Evolutionary conservation across 2,113 vertebrate species (phyloP), one percentile per base, ranked within the genome.

Genomic region (Etia nguti): DNA sequence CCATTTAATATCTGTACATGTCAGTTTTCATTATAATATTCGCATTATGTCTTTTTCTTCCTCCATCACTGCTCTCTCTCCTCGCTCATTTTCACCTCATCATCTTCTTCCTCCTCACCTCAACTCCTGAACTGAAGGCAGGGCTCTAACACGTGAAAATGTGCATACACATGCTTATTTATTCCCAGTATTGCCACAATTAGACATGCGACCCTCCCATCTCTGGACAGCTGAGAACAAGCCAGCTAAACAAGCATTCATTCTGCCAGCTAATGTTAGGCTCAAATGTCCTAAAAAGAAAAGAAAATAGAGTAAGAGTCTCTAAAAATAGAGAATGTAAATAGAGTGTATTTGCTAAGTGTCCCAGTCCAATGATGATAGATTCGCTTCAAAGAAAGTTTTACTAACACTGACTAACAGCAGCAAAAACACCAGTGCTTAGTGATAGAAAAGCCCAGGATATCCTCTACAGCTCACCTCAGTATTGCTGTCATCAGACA

Each of bases 41-140:
- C 10, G n/a, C 60, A 20, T 2, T 10, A 38, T 65, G 60, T 65
- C 60, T 38, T 65, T 38, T 38, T 20, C 20, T 11, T 38, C 34
- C 34, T n/a, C 60, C 20, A 65, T n/a, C 60, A 65, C 34, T 65
- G 60, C 60, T 38, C 60, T 22, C 60, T 65, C 60, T n/a, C 60
- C 20, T 65, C 18, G 6, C 60, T 38, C 4, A n/a, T 65, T 38
- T 36, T n/a, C 31, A 65, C 18, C 60, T 22, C 60, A 36, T 62
- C 31, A n/a, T n/a, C 6, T n/a, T 65, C 31, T 36, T 65, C 60
- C 31, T 62, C 31, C 60, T 65, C 60, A 65, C 10, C 18, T 65
- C 6, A 12, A 65, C 31, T 38, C 10, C 60, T 22, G 60, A 65
- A 65, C 6, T 65, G 60, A 65, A 65, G 60, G 38, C 60, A 13